These are phyloP conservation scores for Heterotis niloticus DNA, from an alignment of 2,113 vertebrate species.

Conservation along the genomic window DNA sequence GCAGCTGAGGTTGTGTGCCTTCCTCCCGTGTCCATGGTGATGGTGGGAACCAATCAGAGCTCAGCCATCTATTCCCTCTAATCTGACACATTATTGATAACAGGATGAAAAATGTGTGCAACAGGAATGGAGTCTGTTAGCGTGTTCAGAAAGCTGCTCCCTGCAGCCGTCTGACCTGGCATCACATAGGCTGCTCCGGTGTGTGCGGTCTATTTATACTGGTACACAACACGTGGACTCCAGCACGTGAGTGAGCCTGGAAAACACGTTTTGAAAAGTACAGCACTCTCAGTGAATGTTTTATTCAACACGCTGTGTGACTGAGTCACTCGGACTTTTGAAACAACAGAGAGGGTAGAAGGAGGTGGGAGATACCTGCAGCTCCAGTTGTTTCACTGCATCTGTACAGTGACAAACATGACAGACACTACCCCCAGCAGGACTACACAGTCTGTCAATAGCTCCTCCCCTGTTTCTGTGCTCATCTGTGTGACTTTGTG, in stretches of 20 bases:
- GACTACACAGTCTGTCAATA: too few species aligned
- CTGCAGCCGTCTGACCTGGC: conserved; percentile 29
- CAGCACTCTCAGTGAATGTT: conserved; percentile 42
- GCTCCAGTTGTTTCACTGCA: neutral
- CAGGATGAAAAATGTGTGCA: neutral
- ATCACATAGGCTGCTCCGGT: conserved; percentile 18
- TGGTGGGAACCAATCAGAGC: neutral
- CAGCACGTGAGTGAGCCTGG: conserved; percentile 49
- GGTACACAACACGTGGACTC: conserved; percentile 46
- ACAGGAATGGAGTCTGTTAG: neutral
- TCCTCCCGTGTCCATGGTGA: neutral
- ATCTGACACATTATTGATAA: too few species aligned
- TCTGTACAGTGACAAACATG: too few species aligned
- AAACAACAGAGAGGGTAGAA: neutral
- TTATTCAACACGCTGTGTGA: conserved; percentile 53
- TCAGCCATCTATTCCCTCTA: neutral
- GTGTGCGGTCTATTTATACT: conserved; percentile 51
- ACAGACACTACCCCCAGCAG: too few species aligned
- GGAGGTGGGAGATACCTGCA: neutral
- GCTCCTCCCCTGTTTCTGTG: too few species aligned
- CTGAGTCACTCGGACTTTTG: conserved; percentile 28
- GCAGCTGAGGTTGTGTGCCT: neutral
- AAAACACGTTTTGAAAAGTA: conserved; percentile 50
- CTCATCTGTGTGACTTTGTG: too few species aligned
- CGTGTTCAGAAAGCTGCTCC: conserved; percentile 7